Evolutionary conservation across 2,888 invertebrate genomes (phyloP), one percentile per base, ranked within the genome.

Genomic region (Eupithecia tripunctaria): DNA sequence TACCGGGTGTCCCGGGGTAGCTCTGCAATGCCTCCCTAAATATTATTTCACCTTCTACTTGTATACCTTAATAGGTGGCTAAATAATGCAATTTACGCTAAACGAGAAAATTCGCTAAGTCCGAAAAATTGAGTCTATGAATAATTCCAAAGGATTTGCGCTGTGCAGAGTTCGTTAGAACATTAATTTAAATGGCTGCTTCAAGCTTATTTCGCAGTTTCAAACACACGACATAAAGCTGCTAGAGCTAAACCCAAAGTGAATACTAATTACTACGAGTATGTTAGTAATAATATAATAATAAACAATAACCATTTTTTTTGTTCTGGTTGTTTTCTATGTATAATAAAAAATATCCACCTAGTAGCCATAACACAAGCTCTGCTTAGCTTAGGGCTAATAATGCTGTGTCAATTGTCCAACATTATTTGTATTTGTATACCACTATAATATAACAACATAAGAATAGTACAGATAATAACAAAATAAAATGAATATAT

Each of bases 101-200:
- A 14, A 12, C n/a, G 10, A 21, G 21, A 10, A 51, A 3, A 25
- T 25, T 25, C 4, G 56, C 12, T 25, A 4, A 25, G 56, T 14
- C 21, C 12, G 25, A 56, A 56, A 56, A 56, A 56, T 56, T 12
- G 21, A 12, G 56, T 56, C 56, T 25, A 56, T 25, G 56, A 56
- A 56, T 51, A 51, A 21, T 51, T 51, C 51, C 10, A 51, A 21
- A 21, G 21, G 51, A 51, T 21, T n/a, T 51, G 21, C 25, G 4
- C 47, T 51, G 56, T 14, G 25, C 56, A 25, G 2, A 21, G 56
- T 56, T 56, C 25, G 25, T 56, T 25, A 56, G 25, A 56, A 56
- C 25, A 56, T 25, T 25, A 56, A 56, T 56, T 56, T 56, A 56
- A 56, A 56, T 25, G 56, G 56, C 56, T 56, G 56, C 12, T 10